Conservation (phyloP, 92 coral and sea anemone species). For the Micromussa lordhowensis region DNA sequence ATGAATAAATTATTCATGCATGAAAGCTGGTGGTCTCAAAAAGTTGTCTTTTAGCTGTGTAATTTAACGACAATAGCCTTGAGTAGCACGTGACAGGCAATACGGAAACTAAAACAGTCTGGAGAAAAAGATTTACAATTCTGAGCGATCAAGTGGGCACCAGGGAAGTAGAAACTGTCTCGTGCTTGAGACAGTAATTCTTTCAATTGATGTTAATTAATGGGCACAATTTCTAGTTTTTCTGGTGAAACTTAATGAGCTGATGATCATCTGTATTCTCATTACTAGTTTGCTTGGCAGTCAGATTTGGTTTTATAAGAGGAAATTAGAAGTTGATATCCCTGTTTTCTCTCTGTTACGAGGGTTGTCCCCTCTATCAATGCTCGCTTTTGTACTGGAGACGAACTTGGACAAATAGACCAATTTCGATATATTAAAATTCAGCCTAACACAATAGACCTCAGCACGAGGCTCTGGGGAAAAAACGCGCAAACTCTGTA, state of each 20-base stretch:
- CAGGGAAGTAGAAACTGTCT: not conserved
- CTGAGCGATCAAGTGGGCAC: not conserved
- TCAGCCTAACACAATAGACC: too few relatives aligned
- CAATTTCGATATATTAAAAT: too few relatives aligned
- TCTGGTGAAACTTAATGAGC: not conserved
- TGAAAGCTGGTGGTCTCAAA: constrained; percentile 29
- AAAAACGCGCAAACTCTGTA: too few relatives aligned
- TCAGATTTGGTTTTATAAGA: not conserved
- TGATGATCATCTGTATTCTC: not conserved
- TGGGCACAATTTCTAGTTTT: not conserved
- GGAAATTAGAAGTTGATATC: not conserved
- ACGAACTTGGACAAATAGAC: too few relatives aligned
- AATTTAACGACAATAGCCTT: not conserved
- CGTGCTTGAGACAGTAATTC: not conserved
- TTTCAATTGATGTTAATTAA: not conserved
- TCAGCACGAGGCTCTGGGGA: too few relatives aligned
- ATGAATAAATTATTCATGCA: constrained; percentile 28
- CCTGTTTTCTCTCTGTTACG: not conserved
- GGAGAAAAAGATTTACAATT: not conserved
- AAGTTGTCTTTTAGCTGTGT: constrained; percentile 13
- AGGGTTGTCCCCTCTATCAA: not conserved
- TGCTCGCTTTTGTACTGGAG: too few relatives aligned
- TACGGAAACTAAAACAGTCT: not conserved
- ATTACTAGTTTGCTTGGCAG: not conserved
- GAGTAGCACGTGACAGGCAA: not conserved